Conservation (phyloP, 2,888 invertebrate species). For the Nephrotoma flavescens region DNA sequence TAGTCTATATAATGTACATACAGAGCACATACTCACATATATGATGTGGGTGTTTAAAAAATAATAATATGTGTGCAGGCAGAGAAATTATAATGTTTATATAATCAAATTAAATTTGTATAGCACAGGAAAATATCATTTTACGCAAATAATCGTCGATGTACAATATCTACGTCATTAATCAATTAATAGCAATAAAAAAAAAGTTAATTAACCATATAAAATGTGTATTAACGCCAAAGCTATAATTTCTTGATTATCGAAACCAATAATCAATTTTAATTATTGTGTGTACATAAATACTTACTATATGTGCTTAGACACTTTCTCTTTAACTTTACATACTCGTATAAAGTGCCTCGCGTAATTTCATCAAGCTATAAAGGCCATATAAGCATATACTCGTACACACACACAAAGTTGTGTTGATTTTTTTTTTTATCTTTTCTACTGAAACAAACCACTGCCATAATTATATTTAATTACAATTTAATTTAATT, state of each 20-base stretch:
- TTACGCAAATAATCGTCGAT: neutral
- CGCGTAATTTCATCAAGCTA: neutral
- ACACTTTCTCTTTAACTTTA: neutral
- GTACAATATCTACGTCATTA: neutral
- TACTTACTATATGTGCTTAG: neutral
- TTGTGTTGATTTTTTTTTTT: neutral
- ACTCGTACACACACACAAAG: neutral
- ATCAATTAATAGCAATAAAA: neutral
- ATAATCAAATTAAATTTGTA: neutral
- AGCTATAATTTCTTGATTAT: neutral
- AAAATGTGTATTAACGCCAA: neutral
- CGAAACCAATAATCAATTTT: neutral
- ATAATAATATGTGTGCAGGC: neutral
- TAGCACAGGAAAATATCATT: neutral
- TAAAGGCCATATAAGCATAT: neutral
- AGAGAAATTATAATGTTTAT: neutral
- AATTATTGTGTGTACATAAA: neutral
- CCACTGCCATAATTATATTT: neutral
- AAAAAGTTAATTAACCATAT: neutral
- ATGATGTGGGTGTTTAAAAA: neutral
- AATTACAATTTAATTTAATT: neutral
- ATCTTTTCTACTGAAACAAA: neutral
- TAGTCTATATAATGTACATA: neutral
- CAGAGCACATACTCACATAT: neutral
- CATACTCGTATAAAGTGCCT: neutral